Evolutionary conservation across 2,113 vertebrate genomes (phyloP).

Genomic region (Tympanuchus pallidicinctus): DNA sequence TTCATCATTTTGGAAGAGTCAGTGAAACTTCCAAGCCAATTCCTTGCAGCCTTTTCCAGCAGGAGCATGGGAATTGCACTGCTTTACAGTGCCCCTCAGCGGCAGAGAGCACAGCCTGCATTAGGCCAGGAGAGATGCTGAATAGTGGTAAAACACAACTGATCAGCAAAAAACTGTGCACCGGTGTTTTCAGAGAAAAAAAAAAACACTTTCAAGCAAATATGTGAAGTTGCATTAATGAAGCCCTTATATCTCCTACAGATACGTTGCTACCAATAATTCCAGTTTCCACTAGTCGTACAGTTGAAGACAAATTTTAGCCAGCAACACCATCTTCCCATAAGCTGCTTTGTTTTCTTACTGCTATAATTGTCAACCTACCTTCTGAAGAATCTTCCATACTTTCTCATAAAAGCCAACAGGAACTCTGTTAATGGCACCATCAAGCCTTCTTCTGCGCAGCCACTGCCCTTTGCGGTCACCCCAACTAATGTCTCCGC

Average conservation of each 20-base stretch:
- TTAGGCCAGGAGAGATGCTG: accelerated
- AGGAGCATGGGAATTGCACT: background rate
- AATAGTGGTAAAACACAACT: background rate
- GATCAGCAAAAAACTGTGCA: background rate
- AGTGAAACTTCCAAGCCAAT: background rate
- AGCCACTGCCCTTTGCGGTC: slow-evolving; percentile 96
- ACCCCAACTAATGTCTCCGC: slow-evolving; percentile 84
- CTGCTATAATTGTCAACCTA: slow-evolving; percentile 17
- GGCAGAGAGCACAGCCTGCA: background rate
- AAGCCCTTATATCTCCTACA: background rate
- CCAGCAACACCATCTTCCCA: background rate
- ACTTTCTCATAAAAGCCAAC: slow-evolving; percentile 97
- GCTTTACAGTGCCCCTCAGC: background rate
- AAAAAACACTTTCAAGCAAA: background rate
- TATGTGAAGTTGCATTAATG: accelerated
- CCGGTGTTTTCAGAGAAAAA: background rate
- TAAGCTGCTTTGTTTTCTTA: background rate
- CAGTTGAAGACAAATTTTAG: background rate
- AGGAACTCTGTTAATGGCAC: slow-evolving; percentile 97
- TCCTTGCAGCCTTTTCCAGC: background rate
- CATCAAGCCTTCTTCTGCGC: slow-evolving; percentile 92
- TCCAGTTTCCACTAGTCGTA: background rate
- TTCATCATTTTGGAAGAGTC: background rate
- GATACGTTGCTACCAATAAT: background rate
- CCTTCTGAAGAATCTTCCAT: slow-evolving; percentile 97